A percentile compares a stretch with the other conserved stretches of the same genome.
phyloP scores from a whole-genome alignment of 1,140 invertebrate species.

The Leptoteleia sp. region DNA sequence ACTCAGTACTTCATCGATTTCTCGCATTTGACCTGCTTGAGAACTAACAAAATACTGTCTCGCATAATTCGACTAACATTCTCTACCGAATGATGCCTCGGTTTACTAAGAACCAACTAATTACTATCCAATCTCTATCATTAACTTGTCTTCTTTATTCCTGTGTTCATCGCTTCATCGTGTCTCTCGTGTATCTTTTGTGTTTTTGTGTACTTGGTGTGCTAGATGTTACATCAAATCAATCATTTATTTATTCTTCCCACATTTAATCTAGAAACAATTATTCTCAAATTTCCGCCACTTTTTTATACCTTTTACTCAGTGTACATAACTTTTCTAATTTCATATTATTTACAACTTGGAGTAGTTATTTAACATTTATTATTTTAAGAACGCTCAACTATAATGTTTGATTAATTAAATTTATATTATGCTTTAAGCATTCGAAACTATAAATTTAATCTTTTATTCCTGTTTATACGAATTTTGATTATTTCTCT shows the following conservation, averaged over 20 bases:
- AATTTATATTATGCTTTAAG: conserved; percentile 6
- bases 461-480: conserved; percentile 3
- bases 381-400: no score
- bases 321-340: no score
- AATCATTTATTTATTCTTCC: no score
- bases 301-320: no score
- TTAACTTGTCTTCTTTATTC: conserved; percentile 58
- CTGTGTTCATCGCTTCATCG: conserved; percentile 64
- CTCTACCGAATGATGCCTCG: conserved; percentile 28
- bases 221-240: no score
- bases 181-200: conserved; percentile 63
- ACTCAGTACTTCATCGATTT: conserved; percentile 57
- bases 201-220: conserved; percentile 62
- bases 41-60: conserved; percentile 57
- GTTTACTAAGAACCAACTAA: conserved; percentile 40
- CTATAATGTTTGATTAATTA: background rate
- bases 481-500: background rate
- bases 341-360: no score
- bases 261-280: no score
- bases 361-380: conserved; percentile 34
- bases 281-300: no score
- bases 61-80: conserved; percentile 51
- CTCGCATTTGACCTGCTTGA: conserved; percentile 56
- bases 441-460: background rate
- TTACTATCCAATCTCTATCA: conserved; percentile 40